Evolutionary conservation across 2,113 vertebrate genomes (phyloP), one percentile per base, ranked within the genome.

Genomic region (Cyanoderma ruficeps): DNA sequence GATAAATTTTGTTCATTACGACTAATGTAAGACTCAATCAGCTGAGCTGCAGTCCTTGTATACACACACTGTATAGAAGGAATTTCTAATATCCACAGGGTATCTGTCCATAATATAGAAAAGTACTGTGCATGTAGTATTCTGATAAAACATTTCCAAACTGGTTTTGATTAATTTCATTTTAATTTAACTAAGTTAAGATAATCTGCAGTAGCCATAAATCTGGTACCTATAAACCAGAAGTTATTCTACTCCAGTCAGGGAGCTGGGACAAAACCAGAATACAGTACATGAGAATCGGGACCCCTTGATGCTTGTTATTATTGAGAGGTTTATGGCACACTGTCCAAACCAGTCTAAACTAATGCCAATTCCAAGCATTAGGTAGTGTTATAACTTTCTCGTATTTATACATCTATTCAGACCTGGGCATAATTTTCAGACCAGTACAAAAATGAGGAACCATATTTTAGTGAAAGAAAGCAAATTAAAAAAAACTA

Each of bases 401-500:
- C 37, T 78, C 15, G 39, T 64, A 67, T 69, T 69, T 70, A 67
- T 28, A 22, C 15, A 88, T 56, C 10, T 63, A 11, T 47, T 80
- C 30, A 90, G 56, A 47, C 11, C 11, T 68, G 22, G 23, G 31
- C 13, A 64, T 60, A 83, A 90, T 42, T n/a, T 61, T 89, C 55
- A 75, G 67, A 12, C 61, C 35, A 88, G 37, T 33, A 75, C n/a
- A 63, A 78, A 85, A 82, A 75, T 59, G 50, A 94, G 33, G 22
- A 85, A 76, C 30, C 39, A 37, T 61, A 96, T 76, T 91, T 88
- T 57, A 74, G 37, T 52, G 37, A 90, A 92, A 92, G 65, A 89
- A 87, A 89, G 68, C 65, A 85, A 91, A 84, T 49, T 79, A 35
- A 57, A 49, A 49, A 86, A 44, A 87, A 85, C 50, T 74, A 92